Conservation (phyloP, 2,113 vertebrate species). For the Cyprinodon brontotheroides region DNA sequence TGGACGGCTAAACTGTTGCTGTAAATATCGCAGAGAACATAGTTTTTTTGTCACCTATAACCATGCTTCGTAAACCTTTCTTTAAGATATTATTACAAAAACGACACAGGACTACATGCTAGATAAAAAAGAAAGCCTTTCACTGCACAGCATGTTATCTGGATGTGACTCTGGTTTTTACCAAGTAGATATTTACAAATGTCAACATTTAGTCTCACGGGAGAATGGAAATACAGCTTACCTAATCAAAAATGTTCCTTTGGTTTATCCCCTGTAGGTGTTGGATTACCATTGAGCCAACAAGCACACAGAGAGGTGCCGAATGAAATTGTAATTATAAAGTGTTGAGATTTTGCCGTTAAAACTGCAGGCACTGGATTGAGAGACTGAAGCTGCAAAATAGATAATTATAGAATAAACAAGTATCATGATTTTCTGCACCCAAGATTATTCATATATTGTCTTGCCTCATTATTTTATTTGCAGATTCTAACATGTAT, state of each 20-base stretch:
- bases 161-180: not conserved
- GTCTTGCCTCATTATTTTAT: not conserved
- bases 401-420: too few relatives aligned
- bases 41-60: not conserved
- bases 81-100: not conserved
- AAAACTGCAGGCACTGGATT: not conserved
- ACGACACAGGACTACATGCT: not conserved
- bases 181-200: not conserved
- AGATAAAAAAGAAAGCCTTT: not conserved
- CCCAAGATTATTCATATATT: too few relatives aligned
- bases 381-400: not conserved
- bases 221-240: not conserved
- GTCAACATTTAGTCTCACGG: not conserved
- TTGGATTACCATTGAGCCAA: not conserved
- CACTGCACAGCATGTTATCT: not conserved
- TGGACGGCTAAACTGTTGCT: not conserved
- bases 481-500: too few relatives aligned
- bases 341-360: not conserved
- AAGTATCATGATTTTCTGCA: too few relatives aligned
- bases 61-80: not conserved
- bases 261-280: not conserved
- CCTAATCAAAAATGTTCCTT: not conserved
- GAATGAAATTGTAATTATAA: not conserved
- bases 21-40: not conserved
- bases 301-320: not conserved